phyloP scores from a whole-genome alignment of 2,888 invertebrate genomes.

The Ochropacha duplaris region DNA sequence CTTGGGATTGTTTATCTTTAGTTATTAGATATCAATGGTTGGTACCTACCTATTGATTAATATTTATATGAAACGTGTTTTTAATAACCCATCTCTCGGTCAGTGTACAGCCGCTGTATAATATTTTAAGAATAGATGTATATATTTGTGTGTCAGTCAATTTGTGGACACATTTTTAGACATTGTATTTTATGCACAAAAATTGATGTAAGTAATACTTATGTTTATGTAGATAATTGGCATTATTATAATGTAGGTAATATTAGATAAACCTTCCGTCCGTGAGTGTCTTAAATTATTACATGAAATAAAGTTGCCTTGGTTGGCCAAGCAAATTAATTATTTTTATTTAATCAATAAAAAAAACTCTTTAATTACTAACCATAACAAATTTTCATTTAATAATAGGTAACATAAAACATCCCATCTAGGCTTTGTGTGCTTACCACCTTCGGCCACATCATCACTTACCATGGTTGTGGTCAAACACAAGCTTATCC shows the following conservation, averaged over 20 bases:
- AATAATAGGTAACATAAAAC: too few species aligned
- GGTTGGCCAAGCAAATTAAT: not conserved
- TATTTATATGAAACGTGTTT: too few species aligned
- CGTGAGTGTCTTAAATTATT: conserved; percentile 27
- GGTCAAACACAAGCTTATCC: too few species aligned
- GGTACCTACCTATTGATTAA: too few species aligned
- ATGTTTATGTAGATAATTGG: conserved; percentile 2
- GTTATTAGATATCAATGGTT: too few species aligned
- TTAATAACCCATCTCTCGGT: not conserved
- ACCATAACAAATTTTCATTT: too few species aligned
- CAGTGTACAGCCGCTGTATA: not conserved
- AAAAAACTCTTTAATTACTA: too few species aligned
- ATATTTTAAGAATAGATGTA: not conserved
- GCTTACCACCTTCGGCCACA: too few species aligned
- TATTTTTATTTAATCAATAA: not conserved
- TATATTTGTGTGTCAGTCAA: not conserved
- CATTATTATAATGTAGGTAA: conserved; percentile 10
- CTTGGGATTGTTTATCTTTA: too few species aligned
- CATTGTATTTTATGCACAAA: conserved; percentile 14
- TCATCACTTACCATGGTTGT: too few species aligned
- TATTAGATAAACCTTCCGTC: conserved; percentile 49
- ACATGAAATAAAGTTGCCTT: not conserved
- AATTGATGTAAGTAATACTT: not conserved
- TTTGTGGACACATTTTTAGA: not conserved
- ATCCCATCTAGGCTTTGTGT: too few species aligned